Percentiles rank a stretch among this genome's conserved stretches.
phyloP scores from a whole-genome alignment of 2,888 invertebrate species.

The Spicauda simplicius region DNA sequence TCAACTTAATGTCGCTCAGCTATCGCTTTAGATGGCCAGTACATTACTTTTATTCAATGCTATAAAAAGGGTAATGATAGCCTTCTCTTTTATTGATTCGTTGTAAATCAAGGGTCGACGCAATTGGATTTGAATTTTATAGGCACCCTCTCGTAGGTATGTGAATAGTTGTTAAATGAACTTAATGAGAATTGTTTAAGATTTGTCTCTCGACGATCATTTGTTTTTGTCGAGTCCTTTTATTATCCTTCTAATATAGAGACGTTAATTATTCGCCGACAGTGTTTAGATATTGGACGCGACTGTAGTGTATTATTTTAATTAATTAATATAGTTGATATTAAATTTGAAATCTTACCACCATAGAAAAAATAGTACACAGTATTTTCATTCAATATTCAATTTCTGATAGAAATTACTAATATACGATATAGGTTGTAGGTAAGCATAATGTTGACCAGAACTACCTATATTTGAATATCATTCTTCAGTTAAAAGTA shows the following conservation, averaged over 20 bases:
- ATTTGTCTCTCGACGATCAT: conserved; percentile 42
- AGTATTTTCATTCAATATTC: too few species aligned
- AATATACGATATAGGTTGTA: too few species aligned
- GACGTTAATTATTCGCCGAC: conserved; percentile 34
- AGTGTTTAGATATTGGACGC: too few species aligned
- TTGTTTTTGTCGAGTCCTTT: conserved; percentile 39
- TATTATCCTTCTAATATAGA: conserved; percentile 25
- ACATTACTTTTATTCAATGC: conserved; percentile 81
- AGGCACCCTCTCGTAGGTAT: conserved; percentile 68
- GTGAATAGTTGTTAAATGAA: conserved; percentile 70
- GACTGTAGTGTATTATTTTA: too few species aligned
- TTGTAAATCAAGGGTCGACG: conserved; percentile 80
- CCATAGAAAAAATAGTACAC: too few species aligned
- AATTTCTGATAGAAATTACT: too few species aligned
- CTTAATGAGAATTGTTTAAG: conserved; percentile 63
- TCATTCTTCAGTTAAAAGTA: too few species aligned
- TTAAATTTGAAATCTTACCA: too few species aligned
- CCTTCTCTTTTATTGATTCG: conserved; percentile 81
- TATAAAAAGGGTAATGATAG: conserved; percentile 80
- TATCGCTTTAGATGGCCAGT: conserved; percentile 64
- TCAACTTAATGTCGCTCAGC: conserved; percentile 49
- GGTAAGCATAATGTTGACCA: too few species aligned
- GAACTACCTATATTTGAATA: too few species aligned
- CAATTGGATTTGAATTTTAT: conserved; percentile 82
- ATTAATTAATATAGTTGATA: too few species aligned